These are phyloP conservation scores for Orthosia gracilis DNA, from an alignment of 2,888 invertebrate species.

Conservation along the genomic window DNA sequence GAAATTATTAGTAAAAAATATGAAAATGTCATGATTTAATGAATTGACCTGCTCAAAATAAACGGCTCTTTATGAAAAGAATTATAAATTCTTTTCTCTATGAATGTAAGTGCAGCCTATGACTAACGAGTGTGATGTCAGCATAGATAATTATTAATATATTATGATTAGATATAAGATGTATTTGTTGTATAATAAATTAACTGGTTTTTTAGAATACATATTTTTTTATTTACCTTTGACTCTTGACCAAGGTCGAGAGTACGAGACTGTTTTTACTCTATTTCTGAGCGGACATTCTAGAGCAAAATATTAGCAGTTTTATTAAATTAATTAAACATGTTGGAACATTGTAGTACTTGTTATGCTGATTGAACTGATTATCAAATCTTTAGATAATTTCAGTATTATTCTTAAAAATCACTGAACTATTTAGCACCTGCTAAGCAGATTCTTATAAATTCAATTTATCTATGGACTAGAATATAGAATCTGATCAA, in stretches of 20 bases:
- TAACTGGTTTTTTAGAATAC: constrained; percentile 35
- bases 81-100: constrained; percentile 14
- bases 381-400: too few species aligned
- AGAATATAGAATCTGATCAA: too few species aligned
- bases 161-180: constrained; percentile 43
- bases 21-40: constrained; percentile 7
- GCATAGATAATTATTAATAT: constrained; percentile 37
- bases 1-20: neutral
- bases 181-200: constrained; percentile 55
- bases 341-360: too few species aligned
- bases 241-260: neutral
- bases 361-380: too few species aligned
- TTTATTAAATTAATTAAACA: too few species aligned
- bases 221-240: constrained; percentile 1
- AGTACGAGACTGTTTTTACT: too few species aligned
- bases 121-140: constrained; percentile 31
- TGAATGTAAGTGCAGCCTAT: constrained; percentile 17
- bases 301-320: too few species aligned
- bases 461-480: too few species aligned
- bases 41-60: constrained; percentile 33
- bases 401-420: too few species aligned
- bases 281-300: too few species aligned
- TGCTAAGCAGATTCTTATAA: too few species aligned
- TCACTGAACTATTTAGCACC: too few species aligned
- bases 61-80: neutral